Base-by-base conservation (phyloP, 2,888 invertebrate genomes). In the Trypoxylon attenuatum region DNA sequence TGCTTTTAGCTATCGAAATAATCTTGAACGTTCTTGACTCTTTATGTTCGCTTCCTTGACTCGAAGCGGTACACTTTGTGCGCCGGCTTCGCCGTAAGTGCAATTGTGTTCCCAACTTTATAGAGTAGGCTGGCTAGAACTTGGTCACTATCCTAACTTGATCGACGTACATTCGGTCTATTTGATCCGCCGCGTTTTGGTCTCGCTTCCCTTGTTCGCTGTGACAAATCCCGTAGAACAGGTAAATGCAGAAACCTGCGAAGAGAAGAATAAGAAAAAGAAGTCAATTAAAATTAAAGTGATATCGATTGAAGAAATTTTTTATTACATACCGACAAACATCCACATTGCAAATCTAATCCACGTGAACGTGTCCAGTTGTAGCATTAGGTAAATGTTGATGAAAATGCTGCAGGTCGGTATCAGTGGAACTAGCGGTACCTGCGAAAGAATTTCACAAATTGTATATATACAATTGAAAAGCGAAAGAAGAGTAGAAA, bases 311-410 rank as follows among this genome's bases (percentile, higher is more conserved):
- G 5, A 33, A 18, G n/a, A 47, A n/a, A 16, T 15, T 46, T 57
- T 50, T 23, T 5, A 21, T 51, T 13, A 58, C 89, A 88, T 82
- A 90, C 97, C 97, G 62, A 96, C 88, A 5, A 89, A 82, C 75
- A 98, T 90, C 97, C 97, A 98, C 13, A 94, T 90, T 53, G 90
- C 88, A 88, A 97, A 97, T 80, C 97, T 90, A 59, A 96, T 91
- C 97, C 97, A 97, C 1, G 97, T 97, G 80, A 92, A 90, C 49
- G 89, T 78, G 84, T 96, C 94, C 66, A 98, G 88, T 88, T 96
- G 94, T 79, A 95, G 90, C 97, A 97, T 97, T 53, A 98, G 89
- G 87, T 96, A 96, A 51, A 96, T 88, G 88, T 98, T 98, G 81
- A 95, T 92, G 69, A 96, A 91, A 41, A 96, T 92, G 87, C 96